Base-by-base conservation (phyloP, 2,888 invertebrate species). In the Eupithecia pulchellata region DNA sequence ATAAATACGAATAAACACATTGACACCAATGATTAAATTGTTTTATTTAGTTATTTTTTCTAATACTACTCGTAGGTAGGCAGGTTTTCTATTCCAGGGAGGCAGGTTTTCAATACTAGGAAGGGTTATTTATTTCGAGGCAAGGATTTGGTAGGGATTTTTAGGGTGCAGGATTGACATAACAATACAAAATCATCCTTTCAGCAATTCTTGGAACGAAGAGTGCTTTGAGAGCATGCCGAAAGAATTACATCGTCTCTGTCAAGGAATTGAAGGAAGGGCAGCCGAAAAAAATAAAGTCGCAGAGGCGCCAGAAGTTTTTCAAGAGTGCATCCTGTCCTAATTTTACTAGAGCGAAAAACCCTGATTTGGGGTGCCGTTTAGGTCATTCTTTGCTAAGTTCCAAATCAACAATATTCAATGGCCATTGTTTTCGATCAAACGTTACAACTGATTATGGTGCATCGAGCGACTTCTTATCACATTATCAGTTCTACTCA, bases 101-200 rank as follows among this genome's bases (percentile, higher is more conserved):
- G 25, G 52, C 52, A 52, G 52, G 25, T 25, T 25, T 52, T 11
- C 11, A 25, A 13, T 52, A 52, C 4, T 52, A 52, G 25, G 47
- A 14, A 17, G 5, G n/a, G 47, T 36, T 65, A 55, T 65, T 62
- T 34, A n/a, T 47, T 36, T 32, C 14, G 2, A 57, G n/a, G 27
- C 4, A 52, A 68, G 52, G 71, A 32, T 62, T 66, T 70, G 64
- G 69, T 63, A 70, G 62, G 62, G 29, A 17, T 29, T 57, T 63
- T 58, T 34, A 72, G 66, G 36, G 58, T 27, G 71, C 75, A 71
- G 79, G 81, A 81, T 79, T 79, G 77, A 78, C 78, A 84, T 82
- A 83, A 88, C 79, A 87, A 81, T 71, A 82, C 75, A 72, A 73
- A 82, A 81, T 87, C 84, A 84, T 90, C 86, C 85, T 91, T 91